phyloP scores from a whole-genome alignment of 2,797 vertebrate species.

The Halcyon leucocephala region DNA sequence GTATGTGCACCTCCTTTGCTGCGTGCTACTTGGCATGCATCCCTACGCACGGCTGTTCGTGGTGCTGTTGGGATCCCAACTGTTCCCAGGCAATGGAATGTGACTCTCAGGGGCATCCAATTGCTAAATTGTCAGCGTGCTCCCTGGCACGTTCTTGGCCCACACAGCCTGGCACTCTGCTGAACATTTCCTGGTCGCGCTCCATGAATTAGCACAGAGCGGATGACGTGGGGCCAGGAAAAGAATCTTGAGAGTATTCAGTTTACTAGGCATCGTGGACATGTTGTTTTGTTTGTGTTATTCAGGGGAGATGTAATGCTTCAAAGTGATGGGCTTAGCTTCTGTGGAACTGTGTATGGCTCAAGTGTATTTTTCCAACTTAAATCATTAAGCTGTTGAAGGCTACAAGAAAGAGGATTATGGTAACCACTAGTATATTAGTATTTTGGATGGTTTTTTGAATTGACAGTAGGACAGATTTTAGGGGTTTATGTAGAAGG shows the following conservation, averaged over 20 bases:
- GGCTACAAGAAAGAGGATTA: neutral
- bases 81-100: neutral
- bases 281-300: neutral
- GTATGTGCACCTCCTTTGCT: neutral
- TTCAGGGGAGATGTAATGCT: neutral
- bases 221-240: neutral
- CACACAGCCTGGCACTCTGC: accelerated
- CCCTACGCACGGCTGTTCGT: accelerated
- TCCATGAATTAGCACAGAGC: neutral
- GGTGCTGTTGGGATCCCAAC: neutral
- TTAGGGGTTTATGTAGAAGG: neutral
- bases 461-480: neutral
- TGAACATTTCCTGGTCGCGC: neutral
- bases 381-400: neutral
- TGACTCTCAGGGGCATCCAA: neutral
- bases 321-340: neutral
- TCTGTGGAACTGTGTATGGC: neutral
- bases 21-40: accelerated
- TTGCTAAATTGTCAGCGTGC: neutral
- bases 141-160: slow-evolving; percentile 53
- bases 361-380: neutral
- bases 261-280: neutral
- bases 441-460: neutral
- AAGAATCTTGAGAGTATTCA: neutral
- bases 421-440: neutral